Evolutionary conservation across 2,113 vertebrate species (phyloP).

Genomic region (Noturus placidus): DNA sequence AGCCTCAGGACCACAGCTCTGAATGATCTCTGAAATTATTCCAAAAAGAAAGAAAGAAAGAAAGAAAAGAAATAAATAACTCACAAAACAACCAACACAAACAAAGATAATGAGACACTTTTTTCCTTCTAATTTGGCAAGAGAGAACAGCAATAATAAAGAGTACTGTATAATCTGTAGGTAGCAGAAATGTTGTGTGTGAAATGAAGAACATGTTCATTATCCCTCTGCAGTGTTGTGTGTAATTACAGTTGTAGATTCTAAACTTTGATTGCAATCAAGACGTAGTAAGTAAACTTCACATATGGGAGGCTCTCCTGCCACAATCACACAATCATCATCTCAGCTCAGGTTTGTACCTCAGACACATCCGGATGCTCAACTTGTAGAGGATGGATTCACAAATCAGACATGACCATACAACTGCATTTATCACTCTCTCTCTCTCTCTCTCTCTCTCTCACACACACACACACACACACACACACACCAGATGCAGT

Average conservation of each 20-base stretch:
- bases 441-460: no score
- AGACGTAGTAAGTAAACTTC: conserved; percentile 37
- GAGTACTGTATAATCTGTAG: neutral
- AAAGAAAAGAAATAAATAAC: neutral
- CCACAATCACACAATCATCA: conserved; percentile 20
- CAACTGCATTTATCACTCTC: neutral
- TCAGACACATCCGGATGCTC: conserved; percentile 20
- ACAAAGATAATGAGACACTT: neutral
- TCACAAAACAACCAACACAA: neutral
- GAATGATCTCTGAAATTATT: conserved; percentile 21
- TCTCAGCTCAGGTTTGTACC: conserved; percentile 6
- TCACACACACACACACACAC: neutral
- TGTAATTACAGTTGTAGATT: conserved; percentile 37
- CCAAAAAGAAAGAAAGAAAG: neutral
- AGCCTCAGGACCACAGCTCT: neutral
- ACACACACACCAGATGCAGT: neutral
- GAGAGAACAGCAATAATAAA: neutral
- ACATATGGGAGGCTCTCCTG: conserved; percentile 48
- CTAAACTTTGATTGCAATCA: conserved; percentile 57
- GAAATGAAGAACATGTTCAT: conserved; percentile 13
- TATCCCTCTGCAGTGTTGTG: conserved; percentile 10
- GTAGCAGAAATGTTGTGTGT: neutral
- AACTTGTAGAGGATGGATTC: conserved; percentile 1
- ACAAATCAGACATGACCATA: neutral
- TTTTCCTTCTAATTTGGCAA: neutral